Conservation (phyloP, 1,140 invertebrate genomes). For the Brachionus rotundiformis region DNA sequence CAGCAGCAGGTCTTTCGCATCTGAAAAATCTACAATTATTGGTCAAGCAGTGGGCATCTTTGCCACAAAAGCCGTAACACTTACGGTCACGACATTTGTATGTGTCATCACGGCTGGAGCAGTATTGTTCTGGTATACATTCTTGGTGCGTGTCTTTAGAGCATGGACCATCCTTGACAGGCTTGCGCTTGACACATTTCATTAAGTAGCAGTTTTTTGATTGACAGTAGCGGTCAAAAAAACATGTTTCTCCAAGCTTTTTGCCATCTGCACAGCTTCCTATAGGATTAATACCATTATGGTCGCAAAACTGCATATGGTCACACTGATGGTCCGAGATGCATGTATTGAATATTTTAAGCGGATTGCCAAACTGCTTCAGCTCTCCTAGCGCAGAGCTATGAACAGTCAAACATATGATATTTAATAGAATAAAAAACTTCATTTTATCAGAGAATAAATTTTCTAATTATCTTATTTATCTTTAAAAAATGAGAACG, state of each 20-base stretch:
- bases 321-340: slow-evolving; percentile 47
- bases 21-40: slow-evolving; percentile 33
- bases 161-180: slow-evolving; percentile 39
- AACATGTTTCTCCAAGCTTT: background rate
- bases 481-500: background rate
- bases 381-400: background rate
- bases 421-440: background rate
- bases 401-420: background rate
- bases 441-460: background rate
- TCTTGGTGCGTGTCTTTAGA: background rate
- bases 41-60: slow-evolving; percentile 47
- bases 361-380: background rate
- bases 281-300: slow-evolving; percentile 46
- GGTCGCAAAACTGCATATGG: slow-evolving; percentile 30
- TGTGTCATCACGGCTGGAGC: background rate
- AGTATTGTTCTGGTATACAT: slow-evolving; percentile 37
- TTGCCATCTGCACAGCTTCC: slow-evolving; percentile 24
- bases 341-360: slow-evolving; percentile 30
- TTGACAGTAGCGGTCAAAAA: slow-evolving; percentile 33
- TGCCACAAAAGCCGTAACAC: slow-evolving; percentile 23
- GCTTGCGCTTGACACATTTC: slow-evolving; percentile 21
- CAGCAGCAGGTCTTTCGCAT: background rate
- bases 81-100: slow-evolving; percentile 35
- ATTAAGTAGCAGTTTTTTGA: slow-evolving; percentile 47
- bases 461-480: background rate